Base-by-base conservation (phyloP, 2,113 vertebrate genomes). In the Jacana jacana region DNA sequence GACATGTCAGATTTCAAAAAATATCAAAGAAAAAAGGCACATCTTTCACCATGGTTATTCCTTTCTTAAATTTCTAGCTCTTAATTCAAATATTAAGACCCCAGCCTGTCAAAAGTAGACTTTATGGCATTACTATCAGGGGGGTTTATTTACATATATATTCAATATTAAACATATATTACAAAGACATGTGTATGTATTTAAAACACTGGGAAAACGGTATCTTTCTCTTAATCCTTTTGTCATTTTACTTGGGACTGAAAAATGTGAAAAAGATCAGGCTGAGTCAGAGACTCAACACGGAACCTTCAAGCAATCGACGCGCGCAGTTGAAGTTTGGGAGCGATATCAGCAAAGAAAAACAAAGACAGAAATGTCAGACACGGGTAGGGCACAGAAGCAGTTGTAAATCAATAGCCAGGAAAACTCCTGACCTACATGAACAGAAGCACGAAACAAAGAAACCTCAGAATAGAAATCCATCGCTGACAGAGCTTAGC, bases 401-500 rank as follows among this genome's bases (percentile, higher is more conserved):
- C 35, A 52, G 51, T 13, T 58, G 83, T 68, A 83, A 95, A 97
- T 97, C 95, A 84, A 96, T 81, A 35, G 18, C 25, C 80, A 91
- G 83, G 80, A 91, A 97, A 94, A 91, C 91, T 92, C 81, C 73
- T 96, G 95, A 96, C 94, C 96, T 95, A 93, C 86, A 95, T 88
- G 91, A 95, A 95, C 72, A 64, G 91, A 63, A 92, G 94, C 80
- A 78, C 27, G 24, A 95, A 95, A 91, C 91, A 95, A 92, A 95
- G 92, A 81, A 96, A 91, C 39, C 81, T 91, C 81, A 16, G 88
- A 81, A 86, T 84, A 33, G 89, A 91, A 96, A 96, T 78, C 94
- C 94, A 55, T 42, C 92, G 89, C 96, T 96, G 94, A 89, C 91
- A 92, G 91, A 93, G 95, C 94, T 97, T 93, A 96, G 92, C 89